Base-by-base conservation (phyloP, 2,113 vertebrate genomes). In the Leptodactylus fuscus region DNA sequence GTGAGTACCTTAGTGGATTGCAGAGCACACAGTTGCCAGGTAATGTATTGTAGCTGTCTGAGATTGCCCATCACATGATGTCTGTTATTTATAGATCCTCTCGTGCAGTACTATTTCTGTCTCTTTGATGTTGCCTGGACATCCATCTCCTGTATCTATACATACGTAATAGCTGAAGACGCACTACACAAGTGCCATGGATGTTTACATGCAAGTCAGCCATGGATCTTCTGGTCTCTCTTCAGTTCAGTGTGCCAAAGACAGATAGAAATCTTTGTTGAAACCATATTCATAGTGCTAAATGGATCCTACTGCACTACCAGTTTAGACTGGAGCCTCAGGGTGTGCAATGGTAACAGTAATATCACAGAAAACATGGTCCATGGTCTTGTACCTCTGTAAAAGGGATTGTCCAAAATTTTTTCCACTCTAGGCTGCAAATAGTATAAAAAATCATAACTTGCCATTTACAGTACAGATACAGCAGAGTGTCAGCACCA, bases 11-110 rank as follows among this genome's bases (percentile, higher is more conserved):
- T 38, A 5, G 18, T 22, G 32, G 32, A 38, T 38, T 70, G 67
- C 34, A 38, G 53, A 34, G 36, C 24, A 8, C 70, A 62, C 53
- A 49, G 53, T 29, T 77, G 82, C 38, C 53, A 65, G 51, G 53
- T 41, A 62, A 22, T 49, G 71, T 29, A 71, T 34, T 75, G 22
- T 15, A 41, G 65, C 41, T 49, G 27, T 77, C 67, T 60, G 27
- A 27, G 34, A 74, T 34, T 29, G 46, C 46, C 58, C 24, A 24
- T 75, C 81, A 83, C 53, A 74, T 48, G 55, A 58, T 48, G 18
- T 8, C 24, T 48, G 51, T 22, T 84, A 84, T 84, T 84, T 84
- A 60, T 84, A 84, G 82, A 83, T 24, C 18, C 9, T 12, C 51
- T 48, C 16, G 20, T 48, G 51, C 53, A 75, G 10, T 22, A 10